Evolutionary conservation across 2,113 vertebrate genomes (phyloP).

Genomic region (Hymenochirus boettgeri): DNA sequence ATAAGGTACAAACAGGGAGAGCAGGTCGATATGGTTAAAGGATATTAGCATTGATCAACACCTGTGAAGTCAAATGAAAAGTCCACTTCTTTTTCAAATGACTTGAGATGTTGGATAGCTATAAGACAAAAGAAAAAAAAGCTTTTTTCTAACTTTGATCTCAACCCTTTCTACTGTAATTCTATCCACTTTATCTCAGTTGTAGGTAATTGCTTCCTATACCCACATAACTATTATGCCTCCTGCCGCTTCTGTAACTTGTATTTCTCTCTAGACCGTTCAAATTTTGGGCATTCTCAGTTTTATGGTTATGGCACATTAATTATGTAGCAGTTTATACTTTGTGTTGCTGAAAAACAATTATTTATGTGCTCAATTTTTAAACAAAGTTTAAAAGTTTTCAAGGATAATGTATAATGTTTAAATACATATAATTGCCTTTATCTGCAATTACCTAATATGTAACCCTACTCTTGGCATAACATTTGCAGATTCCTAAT

Average conservation of each 20-base stretch:
- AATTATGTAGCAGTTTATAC: no score
- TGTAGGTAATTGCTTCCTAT: constrained; percentile 16
- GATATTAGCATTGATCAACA: constrained; percentile 66
- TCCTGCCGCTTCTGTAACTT: not conserved
- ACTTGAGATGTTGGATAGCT: constrained; percentile 41
- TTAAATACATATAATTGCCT: no score
- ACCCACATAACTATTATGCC: constrained; percentile 19
- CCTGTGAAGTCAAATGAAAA: constrained; percentile 51
- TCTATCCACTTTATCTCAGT: not conserved
- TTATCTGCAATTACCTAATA: no score
- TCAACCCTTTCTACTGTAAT: constrained; percentile 12
- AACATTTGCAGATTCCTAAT: no score
- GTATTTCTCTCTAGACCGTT: not conserved
- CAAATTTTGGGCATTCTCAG: not conserved
- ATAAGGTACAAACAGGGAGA: constrained; percentile 46
- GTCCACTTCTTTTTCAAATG: constrained; percentile 37
- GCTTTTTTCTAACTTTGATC: constrained; percentile 41
- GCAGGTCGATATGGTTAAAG: constrained; percentile 54
- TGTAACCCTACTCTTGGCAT: no score
- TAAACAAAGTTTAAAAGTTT: no score
- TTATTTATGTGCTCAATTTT: no score
- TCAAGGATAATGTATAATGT: no score
- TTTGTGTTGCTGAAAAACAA: no score
- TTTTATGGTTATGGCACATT: not conserved
- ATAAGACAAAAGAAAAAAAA: constrained; percentile 46